Evolutionary conservation across 2,113 vertebrate genomes (phyloP).

Genomic region (Apeltes quadracus): DNA sequence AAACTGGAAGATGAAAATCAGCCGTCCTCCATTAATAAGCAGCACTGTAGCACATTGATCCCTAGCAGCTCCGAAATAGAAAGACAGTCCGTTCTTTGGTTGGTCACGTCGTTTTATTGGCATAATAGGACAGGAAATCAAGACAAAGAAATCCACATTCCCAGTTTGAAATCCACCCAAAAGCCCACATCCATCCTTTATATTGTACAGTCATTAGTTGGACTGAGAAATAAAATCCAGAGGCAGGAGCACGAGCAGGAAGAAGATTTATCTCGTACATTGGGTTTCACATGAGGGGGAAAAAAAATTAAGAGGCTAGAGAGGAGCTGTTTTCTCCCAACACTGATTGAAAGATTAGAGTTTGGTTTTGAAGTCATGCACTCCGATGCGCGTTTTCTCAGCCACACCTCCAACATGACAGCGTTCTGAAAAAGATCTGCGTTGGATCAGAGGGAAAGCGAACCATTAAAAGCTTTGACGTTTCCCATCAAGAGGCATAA

Average conservation of each 20-base stretch:
- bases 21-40: not conserved
- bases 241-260: too few species aligned
- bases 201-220: slow-evolving; percentile 57
- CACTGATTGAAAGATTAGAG: slow-evolving; percentile 53
- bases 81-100: too few species aligned
- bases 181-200: slow-evolving; percentile 62
- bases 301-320: slow-evolving; percentile 35
- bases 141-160: slow-evolving; percentile 64
- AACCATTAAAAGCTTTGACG: slow-evolving; percentile 15
- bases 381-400: slow-evolving; percentile 14
- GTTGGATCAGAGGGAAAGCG: slow-evolving; percentile 17
- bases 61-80: slow-evolving; percentile 17
- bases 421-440: slow-evolving; percentile 8
- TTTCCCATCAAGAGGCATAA: slow-evolving; percentile 24
- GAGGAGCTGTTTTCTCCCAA: slow-evolving; percentile 44
- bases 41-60: slow-evolving; percentile 16
- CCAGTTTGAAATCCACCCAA: slow-evolving; percentile 52
- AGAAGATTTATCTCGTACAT: slow-evolving; percentile 54
- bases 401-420: slow-evolving; percentile 7
- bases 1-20: slow-evolving; percentile 30
- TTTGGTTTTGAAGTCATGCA: slow-evolving; percentile 39
- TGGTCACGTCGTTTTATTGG: too few species aligned
- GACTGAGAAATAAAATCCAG: slow-evolving; percentile 63
- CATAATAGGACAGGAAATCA: too few species aligned
- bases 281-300: slow-evolving; percentile 45